Evolutionary conservation across 1,140 invertebrate species (phyloP), one percentile per base, ranked within the genome.

Genomic region (Streblospio benedicti): DNA sequence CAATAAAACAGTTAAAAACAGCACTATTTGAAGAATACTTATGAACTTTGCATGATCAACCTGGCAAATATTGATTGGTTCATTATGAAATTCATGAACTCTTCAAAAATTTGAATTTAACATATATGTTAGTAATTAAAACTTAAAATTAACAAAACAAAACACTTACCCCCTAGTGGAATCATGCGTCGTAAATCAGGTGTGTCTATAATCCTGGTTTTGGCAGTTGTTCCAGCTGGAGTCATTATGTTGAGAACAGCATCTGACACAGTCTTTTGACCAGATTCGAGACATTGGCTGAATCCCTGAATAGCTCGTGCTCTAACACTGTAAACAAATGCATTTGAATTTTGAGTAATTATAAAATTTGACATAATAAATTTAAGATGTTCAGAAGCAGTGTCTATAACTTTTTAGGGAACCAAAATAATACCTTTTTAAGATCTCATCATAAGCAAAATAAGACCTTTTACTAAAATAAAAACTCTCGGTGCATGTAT

Each of bases 241-340:
- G 62, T 76, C 27, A 84, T 80, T 30, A 84, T 79, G 2, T 73
- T 67, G 41, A 71, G 61, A n/a, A 84, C 70, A 14, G 77, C 75
- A 5, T 64, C 63, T 27, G 64, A 66, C 9, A 79, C 67, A 4
- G 59, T 62, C 23, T 63, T 68, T 47, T 79, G 72, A 2, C 66
- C 65, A 4, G 76, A 77, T 2, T 77, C 70, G 0, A 80, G 76
- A 57, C 81, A 77, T 31, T 80, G 78, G 0, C 80, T 76, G 9
- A 85, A 68, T 18, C 79, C 78, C 0, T 77, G 69, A 62, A 85
- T 77, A 0, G 83, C 82, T 73, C 82, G 80, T 2, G 82, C 78
- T 62, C 84, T 72, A 4, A 85, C 82, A 25, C 71, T 74, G 63
- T 25, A 62, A 67, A 49, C 55, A 4, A 44, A 14, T n/a, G n/a